A percentile compares a stretch with the other conserved stretches of the same genome.
Conservation (phyloP, 1,140 invertebrate genomes). For the Sarcophaga peregrina region DNA sequence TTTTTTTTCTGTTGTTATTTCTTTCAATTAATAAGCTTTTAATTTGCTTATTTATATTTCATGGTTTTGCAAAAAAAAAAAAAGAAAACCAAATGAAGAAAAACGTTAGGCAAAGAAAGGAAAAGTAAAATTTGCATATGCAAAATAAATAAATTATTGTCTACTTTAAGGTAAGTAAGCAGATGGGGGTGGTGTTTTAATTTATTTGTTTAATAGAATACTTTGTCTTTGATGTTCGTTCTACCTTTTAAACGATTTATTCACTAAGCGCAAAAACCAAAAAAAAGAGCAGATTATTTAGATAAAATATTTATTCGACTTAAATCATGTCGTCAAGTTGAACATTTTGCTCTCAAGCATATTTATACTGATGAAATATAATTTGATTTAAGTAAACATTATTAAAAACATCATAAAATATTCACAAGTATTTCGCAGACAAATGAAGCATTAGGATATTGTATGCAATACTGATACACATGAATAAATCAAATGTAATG, state of each 20-base stretch:
- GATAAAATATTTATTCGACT: constrained; percentile 14
- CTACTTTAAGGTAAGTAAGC: background rate
- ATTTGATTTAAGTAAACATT: constrained; percentile 20
- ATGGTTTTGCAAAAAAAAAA: constrained; percentile 29
- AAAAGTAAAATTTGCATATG: constrained; percentile 35
- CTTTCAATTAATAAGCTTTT: constrained; percentile 41
- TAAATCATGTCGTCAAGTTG: background rate
- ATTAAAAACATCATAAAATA: constrained; percentile 5
- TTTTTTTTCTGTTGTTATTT: background rate
- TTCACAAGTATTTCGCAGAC: background rate
- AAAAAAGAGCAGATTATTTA: background rate
- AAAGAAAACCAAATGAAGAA: constrained; percentile 4
- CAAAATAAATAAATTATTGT: background rate
- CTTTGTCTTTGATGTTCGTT: constrained; percentile 1
- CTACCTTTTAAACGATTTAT: too few species aligned
- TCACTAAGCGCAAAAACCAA: background rate
- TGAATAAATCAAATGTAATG: too few species aligned
- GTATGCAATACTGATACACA: too few species aligned
- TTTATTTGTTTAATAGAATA: constrained; percentile 7
- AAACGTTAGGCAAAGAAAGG: background rate
- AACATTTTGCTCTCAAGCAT: background rate
- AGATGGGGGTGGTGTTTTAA: constrained; percentile 10
- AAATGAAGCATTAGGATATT: too few species aligned
- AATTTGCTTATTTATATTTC: constrained; percentile 41
- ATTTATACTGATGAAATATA: constrained; percentile 3